Evolutionary conservation across 2,797 vertebrate species (phyloP).

Genomic region (Sebastolobus altivelis): DNA sequence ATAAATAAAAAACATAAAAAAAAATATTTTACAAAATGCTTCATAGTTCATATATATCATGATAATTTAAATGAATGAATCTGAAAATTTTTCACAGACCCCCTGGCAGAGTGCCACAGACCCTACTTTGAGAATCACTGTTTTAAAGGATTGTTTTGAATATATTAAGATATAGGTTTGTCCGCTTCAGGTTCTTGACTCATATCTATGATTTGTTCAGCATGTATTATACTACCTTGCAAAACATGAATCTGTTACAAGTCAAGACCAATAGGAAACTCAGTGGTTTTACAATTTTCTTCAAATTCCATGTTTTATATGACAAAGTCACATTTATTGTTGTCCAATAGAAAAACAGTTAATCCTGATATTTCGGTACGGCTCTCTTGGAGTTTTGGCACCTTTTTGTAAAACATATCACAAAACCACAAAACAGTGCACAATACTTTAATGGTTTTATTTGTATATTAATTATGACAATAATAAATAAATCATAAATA

Average conservation of each 20-base stretch:
- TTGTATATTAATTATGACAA: conserved; percentile 51
- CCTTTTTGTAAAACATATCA: background rate
- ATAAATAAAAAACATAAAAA: too few relatives aligned
- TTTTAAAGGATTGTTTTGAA: background rate
- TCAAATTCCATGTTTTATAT: background rate
- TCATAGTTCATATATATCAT: too few relatives aligned
- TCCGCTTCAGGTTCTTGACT: background rate
- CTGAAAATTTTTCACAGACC: too few relatives aligned
- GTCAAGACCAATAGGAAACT: background rate
- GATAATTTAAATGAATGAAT: too few relatives aligned
- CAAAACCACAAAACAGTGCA: conserved; percentile 10
- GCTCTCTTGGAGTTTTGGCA: background rate
- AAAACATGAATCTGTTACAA: background rate
- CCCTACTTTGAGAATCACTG: too few relatives aligned
- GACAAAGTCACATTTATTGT: background rate
- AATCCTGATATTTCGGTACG: background rate
- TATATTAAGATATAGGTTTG: too few relatives aligned
- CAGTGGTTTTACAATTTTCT: background rate
- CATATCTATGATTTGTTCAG: background rate
- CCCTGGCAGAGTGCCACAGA: too few relatives aligned
- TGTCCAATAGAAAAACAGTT: background rate
- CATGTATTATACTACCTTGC: background rate
- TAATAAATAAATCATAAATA: conserved; percentile 63
- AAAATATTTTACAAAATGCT: too few relatives aligned
- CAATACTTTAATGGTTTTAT: conserved; percentile 35